A percentile compares a stretch with the other conserved stretches of the same genome.
Conservation (phyloP, 2,113 vertebrate species). For the Ailurus styani region DNA sequence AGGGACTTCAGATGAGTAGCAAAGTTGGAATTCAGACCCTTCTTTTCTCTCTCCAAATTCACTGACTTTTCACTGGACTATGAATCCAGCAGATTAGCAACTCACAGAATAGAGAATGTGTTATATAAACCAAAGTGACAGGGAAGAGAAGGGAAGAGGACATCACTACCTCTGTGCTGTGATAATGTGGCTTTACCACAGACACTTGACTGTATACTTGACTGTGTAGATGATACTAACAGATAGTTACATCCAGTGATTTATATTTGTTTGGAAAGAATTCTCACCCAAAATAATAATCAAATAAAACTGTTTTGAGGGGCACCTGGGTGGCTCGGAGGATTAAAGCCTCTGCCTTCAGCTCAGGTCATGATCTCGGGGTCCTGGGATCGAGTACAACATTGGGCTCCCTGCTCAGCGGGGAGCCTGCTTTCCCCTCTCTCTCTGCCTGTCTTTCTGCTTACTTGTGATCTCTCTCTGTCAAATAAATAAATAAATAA, state of each 20-base stretch:
- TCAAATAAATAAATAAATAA: too few species aligned
- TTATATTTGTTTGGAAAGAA: background rate
- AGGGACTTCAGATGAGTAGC: background rate
- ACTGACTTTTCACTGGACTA: background rate
- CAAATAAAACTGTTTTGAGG: background rate
- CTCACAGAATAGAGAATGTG: background rate
- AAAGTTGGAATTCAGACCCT: background rate
- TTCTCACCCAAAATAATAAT: background rate
- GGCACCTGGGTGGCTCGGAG: too few species aligned
- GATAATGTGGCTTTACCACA: background rate
- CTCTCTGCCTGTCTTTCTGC: too few species aligned
- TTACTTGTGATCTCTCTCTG: too few species aligned
- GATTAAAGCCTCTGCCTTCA: too few species aligned
- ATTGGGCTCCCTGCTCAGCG: too few species aligned
- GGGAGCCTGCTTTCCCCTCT: too few species aligned
- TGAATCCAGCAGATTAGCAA: background rate
- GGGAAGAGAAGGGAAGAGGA: fast-evolving
- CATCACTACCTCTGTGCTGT: background rate
- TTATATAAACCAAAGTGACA: background rate
- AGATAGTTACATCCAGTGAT: background rate
- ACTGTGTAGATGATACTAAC: background rate
- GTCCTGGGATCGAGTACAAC: too few species aligned
- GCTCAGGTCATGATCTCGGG: too few species aligned
- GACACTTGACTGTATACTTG: background rate
- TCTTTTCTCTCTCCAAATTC: background rate